Percentiles rank a stretch among this genome's conserved stretches.
These are phyloP conservation scores for Parauchenoglanis punctatus DNA, from an alignment of 2,797 vertebrate species.

Conservation along the genomic window DNA sequence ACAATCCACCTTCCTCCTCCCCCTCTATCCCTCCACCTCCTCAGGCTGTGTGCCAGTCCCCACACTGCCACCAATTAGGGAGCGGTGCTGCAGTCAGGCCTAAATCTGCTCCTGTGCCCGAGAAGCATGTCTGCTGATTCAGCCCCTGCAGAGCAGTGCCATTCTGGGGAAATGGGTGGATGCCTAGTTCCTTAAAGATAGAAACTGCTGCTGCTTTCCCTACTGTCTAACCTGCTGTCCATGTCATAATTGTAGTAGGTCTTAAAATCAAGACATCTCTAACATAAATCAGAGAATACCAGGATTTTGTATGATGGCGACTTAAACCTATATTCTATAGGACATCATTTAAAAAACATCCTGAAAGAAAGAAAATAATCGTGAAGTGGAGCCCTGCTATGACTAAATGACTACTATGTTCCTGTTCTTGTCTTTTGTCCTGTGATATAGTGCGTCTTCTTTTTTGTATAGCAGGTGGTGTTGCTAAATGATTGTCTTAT, in stretches of 20 bases:
- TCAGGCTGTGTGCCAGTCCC: slow-evolving; percentile 70
- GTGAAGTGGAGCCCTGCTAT: not conserved
- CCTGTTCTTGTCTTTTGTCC: not conserved
- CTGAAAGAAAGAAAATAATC: not conserved
- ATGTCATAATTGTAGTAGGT: not conserved
- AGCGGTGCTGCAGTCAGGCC: slow-evolving; percentile 66
- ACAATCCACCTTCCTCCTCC: slow-evolving; percentile 72
- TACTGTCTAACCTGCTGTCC: slow-evolving; percentile 22
- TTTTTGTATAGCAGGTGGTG: not conserved
- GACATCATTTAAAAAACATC: not conserved
- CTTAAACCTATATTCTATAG: not conserved
- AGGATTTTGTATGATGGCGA: not conserved
- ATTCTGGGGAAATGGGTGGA: slow-evolving; percentile 31
- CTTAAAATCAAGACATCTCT: slow-evolving; percentile 1
- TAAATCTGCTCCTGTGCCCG: slow-evolving; percentile 85
- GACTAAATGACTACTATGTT: not conserved
- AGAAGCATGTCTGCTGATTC: slow-evolving; percentile 82
- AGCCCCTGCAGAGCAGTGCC: slow-evolving; percentile 52
- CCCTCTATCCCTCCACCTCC: slow-evolving; percentile 60
- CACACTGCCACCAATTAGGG: slow-evolving; percentile 75
- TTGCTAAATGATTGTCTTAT: not conserved
- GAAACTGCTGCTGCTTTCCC: slow-evolving; percentile 24
- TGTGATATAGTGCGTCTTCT: not conserved
- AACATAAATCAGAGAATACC: not conserved
- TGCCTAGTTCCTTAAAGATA: slow-evolving; percentile 35